These are phyloP conservation scores for Arizona elegans DNA, from an alignment of 2,113 vertebrate species.

Conservation along the genomic window DNA sequence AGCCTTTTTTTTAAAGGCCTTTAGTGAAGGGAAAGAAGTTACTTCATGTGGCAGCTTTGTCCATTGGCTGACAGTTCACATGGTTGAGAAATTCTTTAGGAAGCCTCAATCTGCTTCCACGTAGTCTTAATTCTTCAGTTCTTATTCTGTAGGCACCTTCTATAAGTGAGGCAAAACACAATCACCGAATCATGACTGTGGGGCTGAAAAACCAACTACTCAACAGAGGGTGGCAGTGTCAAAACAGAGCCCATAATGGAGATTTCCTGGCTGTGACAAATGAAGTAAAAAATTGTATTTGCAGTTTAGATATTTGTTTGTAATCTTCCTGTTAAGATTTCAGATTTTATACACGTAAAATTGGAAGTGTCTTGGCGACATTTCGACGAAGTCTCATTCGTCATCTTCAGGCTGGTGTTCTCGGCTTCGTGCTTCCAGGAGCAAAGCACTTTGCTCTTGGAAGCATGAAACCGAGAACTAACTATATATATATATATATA, in stretches of 20 bases:
- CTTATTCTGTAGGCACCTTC: background rate
- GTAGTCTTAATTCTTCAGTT: background rate
- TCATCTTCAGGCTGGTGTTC: too few species aligned
- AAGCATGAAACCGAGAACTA: too few species aligned
- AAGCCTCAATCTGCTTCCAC: background rate
- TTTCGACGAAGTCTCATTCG: too few species aligned
- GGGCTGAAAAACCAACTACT: rapidly evolving
- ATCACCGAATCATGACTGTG: background rate
- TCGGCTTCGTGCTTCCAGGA: too few species aligned
- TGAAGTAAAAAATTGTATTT: background rate
- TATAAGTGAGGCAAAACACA: background rate
- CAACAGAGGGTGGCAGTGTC: background rate
- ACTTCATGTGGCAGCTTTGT: background rate
- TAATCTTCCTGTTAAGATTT: background rate
- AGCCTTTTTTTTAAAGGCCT: background rate
- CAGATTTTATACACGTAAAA: too few species aligned
- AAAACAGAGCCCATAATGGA: background rate
- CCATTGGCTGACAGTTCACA: background rate
- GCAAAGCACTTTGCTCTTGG: too few species aligned
- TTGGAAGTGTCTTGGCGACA: too few species aligned
- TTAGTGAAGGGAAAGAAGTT: background rate
- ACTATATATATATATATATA: too few species aligned
- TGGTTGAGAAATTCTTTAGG: background rate
- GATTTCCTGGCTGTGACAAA: background rate
- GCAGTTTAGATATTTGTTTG: background rate